Conservation (phyloP, 2,113 vertebrate species). For the Vombatus ursinus region DNA sequence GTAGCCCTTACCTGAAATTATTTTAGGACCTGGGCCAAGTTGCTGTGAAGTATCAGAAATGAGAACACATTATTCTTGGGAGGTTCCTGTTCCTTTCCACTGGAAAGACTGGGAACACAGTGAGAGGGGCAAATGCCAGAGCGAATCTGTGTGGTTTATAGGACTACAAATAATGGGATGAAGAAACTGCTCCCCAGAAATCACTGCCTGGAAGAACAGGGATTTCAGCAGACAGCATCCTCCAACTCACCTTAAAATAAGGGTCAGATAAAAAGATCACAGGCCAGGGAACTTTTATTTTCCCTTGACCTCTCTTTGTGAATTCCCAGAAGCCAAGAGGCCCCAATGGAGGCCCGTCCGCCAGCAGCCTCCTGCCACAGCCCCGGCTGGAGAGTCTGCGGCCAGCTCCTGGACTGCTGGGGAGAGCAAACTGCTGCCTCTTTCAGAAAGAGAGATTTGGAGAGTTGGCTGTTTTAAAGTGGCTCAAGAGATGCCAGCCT, state of each 20-base stretch:
- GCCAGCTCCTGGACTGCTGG: constrained; percentile 41
- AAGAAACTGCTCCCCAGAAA: constrained; percentile 47
- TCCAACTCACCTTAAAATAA: constrained; percentile 70
- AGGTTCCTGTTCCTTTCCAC: constrained; percentile 49
- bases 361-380: neutral
- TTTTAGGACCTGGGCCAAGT: constrained; percentile 29
- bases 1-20: neutral
- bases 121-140: constrained; percentile 60
- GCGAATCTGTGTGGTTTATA: constrained; percentile 68
- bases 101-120: constrained; percentile 48
- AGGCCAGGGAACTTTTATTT: constrained; percentile 40
- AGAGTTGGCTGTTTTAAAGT: constrained; percentile 60
- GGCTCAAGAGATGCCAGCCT: constrained; percentile 60
- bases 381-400: neutral
- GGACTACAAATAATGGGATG: constrained; percentile 57
- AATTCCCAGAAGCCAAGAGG: constrained; percentile 35
- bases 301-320: constrained; percentile 34
- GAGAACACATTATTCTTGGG: constrained; percentile 33
- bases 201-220: constrained; percentile 15
- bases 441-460: constrained; percentile 67
- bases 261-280: constrained; percentile 49
- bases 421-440: constrained; percentile 61
- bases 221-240: constrained; percentile 71
- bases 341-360: neutral
- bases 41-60: constrained; percentile 37